Conservation (phyloP, 2,797 vertebrate species). For the Urophycis tenuis region DNA sequence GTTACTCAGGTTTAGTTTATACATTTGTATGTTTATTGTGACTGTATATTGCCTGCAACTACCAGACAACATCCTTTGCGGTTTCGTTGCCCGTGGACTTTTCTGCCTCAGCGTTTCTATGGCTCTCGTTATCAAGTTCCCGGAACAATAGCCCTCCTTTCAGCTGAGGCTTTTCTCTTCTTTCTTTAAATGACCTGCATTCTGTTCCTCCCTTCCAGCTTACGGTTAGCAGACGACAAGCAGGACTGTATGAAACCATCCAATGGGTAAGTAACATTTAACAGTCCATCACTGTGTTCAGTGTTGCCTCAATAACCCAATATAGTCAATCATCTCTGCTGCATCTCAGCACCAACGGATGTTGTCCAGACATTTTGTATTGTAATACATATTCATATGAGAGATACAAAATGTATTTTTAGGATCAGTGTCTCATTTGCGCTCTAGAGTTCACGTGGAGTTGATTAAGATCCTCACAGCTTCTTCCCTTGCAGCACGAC, state of each 20-base stretch:
- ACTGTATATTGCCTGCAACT: background rate
- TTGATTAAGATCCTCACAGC: background rate
- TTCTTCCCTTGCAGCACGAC: conserved; percentile 17
- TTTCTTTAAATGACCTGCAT: conserved; percentile 40
- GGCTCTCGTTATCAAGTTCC: conserved; percentile 50
- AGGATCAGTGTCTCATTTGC: background rate
- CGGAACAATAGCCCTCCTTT: conserved; percentile 52
- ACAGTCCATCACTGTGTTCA: background rate
- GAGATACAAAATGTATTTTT: background rate
- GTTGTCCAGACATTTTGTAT: background rate
- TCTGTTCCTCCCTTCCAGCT: conserved; percentile 59
- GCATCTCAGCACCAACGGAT: background rate
- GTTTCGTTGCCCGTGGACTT: conserved; percentile 27
- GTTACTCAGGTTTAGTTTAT: background rate
- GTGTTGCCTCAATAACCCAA: background rate
- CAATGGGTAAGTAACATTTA: conserved; percentile 45
- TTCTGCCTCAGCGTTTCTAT: conserved; percentile 34
- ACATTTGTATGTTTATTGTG: background rate
- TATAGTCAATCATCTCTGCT: background rate
- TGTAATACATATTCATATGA: background rate
- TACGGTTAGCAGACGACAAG: conserved; percentile 53
- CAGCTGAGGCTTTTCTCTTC: conserved; percentile 28
- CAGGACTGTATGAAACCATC: conserved; percentile 44
- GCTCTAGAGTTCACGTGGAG: background rate
- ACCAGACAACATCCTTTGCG: background rate